Evolutionary conservation across 2,888 invertebrate genomes (phyloP), one percentile per base, ranked within the genome.

Genomic region (Nomada flava): DNA sequence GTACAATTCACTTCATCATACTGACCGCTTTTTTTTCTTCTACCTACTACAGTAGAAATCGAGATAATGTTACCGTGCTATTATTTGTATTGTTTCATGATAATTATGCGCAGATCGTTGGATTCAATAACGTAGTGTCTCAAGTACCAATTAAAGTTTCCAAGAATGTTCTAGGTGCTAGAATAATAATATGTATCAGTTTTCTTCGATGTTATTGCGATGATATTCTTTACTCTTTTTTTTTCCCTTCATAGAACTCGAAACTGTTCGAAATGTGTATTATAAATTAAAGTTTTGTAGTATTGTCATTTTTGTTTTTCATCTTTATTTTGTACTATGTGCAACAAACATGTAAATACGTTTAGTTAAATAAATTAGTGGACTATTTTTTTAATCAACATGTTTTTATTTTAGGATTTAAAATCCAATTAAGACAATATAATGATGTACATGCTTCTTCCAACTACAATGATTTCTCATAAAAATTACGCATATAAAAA

Each of bases 311-410:
- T 44, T 62, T 70, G 55, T 53, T 72, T 67, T 64, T 55, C 29
- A 70, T 64, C 29, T 53, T 70, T 65, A 18, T 62, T 78, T 79
- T 77, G 23, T 47, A 69, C 36, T 59, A 15, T 44, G 50, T 65
- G 57, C 50, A 29, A 76, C 47, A 23, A 62, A 59, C 13, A 26
- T 79, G 81, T 86, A 83, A 57, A 85, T 86, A 83, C 50, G 44
- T 53, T 44, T 60, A 76, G 67, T 47, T 55, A 78, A 85, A 86
- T 82, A 86, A 86, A 86, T 60, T 10, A 53, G 42, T 71, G 78
- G 29, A 75, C 59, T 86, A 86, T 86, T 84, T 84, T 86, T 86
- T 52, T 85, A 85, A 70, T 23, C 13, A 77, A 60, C 18, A 53
- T 59, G 42, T 20, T 29, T 81, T 84, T 76, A 84, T 84, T 83